These are phyloP conservation scores for Drepana falcataria DNA, from an alignment of 2,888 invertebrate genomes.

Conservation along the genomic window DNA sequence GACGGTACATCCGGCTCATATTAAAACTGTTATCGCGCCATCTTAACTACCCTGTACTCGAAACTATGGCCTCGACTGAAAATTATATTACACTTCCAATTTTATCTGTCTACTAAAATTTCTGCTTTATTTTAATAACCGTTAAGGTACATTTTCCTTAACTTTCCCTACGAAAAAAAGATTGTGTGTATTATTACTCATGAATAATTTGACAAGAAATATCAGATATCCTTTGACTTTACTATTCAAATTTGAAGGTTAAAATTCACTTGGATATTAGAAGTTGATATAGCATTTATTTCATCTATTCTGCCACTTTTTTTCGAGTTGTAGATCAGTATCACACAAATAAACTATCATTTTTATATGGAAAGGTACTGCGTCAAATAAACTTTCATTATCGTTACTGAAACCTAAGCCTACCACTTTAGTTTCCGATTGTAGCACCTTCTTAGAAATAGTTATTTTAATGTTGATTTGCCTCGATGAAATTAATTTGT, in stretches of 20 bases:
- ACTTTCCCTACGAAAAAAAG: conserved; percentile 11
- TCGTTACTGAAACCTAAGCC: too few relatives aligned
- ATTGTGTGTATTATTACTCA: conserved; percentile 57
- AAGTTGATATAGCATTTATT: not conserved
- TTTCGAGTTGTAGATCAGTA: too few relatives aligned
- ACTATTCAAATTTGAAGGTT: conserved; percentile 17
- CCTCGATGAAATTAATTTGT: too few relatives aligned
- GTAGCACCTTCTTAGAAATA: too few relatives aligned
- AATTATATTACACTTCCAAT: conserved; percentile 59
- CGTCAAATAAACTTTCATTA: too few relatives aligned
- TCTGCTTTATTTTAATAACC: conserved; percentile 25
- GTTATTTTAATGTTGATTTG: too few relatives aligned
- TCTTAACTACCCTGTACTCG: conserved; percentile 74
- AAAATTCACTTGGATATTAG: not conserved
- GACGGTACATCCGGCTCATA: conserved; percentile 70
- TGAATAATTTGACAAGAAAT: conserved; percentile 74
- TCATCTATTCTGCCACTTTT: too few relatives aligned
- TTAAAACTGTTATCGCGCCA: conserved; percentile 72
- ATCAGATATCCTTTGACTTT: conserved; percentile 38
- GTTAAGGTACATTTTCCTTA: conserved; percentile 29
- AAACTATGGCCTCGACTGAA: conserved; percentile 67
- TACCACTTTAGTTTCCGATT: too few relatives aligned
- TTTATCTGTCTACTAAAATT: conserved; percentile 35
- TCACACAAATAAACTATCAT: too few relatives aligned
- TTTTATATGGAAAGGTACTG: too few relatives aligned